Percentiles rank a stretch among this genome's conserved stretches.
phyloP scores from a whole-genome alignment of 2,888 invertebrate species.

The Melolontha melolontha region DNA sequence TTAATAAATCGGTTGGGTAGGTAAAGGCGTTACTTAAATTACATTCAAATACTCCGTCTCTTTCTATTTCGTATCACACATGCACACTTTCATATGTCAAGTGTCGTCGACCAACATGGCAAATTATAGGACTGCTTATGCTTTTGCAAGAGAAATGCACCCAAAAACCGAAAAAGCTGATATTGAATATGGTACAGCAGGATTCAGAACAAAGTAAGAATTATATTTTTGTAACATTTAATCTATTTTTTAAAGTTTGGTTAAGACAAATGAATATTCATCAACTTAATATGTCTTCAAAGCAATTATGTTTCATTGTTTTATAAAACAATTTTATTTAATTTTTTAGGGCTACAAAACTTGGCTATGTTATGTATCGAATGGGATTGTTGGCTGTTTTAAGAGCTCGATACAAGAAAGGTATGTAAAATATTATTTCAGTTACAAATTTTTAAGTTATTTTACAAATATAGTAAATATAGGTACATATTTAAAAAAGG shows the following conservation, averaged over 20 bases:
- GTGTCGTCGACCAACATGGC: conserved; percentile 44
- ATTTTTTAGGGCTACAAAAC: conserved; percentile 78
- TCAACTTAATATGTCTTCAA: neutral
- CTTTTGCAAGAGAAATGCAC: conserved; percentile 83
- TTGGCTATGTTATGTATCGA: conserved; percentile 93
- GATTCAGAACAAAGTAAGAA: conserved; percentile 83
- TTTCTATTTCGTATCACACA: conserved; percentile 18
- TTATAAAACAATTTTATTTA: conserved; percentile 28
- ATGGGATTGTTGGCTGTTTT: conserved; percentile 94
- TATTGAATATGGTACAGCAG: conserved; percentile 87
- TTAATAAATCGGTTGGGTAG: neutral
- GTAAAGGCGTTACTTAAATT: too few relatives aligned
- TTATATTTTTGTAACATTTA: neutral
- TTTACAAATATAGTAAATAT: too few relatives aligned
- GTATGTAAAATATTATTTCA: conserved; percentile 63
- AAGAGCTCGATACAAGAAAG: conserved; percentile 84
- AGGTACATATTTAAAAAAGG: too few relatives aligned
- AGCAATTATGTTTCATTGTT: neutral
- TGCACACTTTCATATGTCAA: conserved; percentile 37
- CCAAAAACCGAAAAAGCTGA: conserved; percentile 75
- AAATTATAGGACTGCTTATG: conserved; percentile 74
- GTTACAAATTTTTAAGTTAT: too few relatives aligned
- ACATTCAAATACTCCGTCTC: conserved; percentile 16
- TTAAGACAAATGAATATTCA: conserved; percentile 31
- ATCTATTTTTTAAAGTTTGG: conserved; percentile 30